Percentiles rank a stretch among this genome's conserved stretches.
Conservation (phyloP, 2,113 vertebrate species). For the Chionomys nivalis region DNA sequence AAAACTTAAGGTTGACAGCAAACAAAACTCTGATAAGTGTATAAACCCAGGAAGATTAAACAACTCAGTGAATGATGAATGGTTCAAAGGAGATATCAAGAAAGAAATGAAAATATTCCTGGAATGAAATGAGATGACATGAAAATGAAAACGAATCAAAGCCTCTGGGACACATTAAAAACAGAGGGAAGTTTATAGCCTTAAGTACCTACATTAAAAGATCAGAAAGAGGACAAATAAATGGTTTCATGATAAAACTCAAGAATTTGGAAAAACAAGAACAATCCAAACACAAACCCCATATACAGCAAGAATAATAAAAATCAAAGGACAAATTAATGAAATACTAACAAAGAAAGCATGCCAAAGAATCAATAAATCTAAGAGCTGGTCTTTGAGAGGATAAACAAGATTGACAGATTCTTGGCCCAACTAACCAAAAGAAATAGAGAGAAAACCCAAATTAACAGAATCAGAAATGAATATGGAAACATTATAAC, state of each 20-base stretch:
- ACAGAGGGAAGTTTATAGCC: background rate
- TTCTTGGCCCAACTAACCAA: background rate
- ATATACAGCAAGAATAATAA: background rate
- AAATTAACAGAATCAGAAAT: background rate
- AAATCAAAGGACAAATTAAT: background rate
- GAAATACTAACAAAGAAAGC: background rate
- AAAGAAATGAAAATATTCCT: background rate
- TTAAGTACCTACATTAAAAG: background rate
- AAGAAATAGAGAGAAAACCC: background rate
- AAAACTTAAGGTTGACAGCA: background rate
- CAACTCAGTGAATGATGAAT: background rate
- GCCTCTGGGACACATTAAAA: background rate
- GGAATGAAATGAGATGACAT: background rate
- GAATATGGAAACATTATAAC: background rate
- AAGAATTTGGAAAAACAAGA: background rate
- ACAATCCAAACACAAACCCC: background rate
- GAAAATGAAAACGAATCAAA: background rate
- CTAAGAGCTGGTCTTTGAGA: background rate
- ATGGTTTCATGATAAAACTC: background rate
- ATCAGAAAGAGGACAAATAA: background rate
- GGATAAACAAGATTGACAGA: background rate
- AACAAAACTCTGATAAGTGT: background rate
- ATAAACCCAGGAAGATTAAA: background rate
- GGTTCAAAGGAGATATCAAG: background rate
- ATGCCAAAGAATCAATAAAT: background rate